A percentile compares a stretch with the other conserved stretches of the same genome.
These are phyloP conservation scores for Schizopygopsis pylzovi DNA, from an alignment of 2,797 vertebrate species.

Conservation along the genomic window DNA sequence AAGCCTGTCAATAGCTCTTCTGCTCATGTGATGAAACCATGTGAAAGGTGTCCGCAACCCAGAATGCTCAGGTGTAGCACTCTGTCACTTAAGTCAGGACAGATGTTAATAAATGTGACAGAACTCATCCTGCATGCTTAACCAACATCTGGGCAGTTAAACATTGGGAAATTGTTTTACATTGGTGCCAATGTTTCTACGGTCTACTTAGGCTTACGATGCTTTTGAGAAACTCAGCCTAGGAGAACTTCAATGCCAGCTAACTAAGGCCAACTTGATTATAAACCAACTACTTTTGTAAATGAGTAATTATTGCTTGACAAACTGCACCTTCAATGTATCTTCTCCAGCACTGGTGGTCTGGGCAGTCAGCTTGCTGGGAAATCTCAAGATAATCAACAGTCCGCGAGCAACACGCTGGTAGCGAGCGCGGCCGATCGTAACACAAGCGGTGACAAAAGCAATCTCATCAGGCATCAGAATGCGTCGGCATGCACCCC, in stretches of 20 bases:
- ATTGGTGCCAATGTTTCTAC: background rate
- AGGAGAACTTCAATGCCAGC: background rate
- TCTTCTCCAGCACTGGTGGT: background rate
- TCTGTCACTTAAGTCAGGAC: constrained; percentile 48
- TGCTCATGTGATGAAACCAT: constrained; percentile 57
- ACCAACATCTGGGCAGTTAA: background rate
- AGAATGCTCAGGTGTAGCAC: constrained; percentile 52
- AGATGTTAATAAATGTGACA: constrained; percentile 47
- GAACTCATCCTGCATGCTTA: background rate
- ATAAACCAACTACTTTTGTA: background rate
- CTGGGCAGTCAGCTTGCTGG: background rate
- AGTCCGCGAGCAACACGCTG: constrained; percentile 14
- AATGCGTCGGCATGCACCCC: constrained; percentile 56
- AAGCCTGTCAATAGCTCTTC: constrained; percentile 43
- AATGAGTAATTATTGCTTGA: background rate
- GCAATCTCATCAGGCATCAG: constrained; percentile 41
- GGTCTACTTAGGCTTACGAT: background rate
- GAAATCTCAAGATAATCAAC: constrained; percentile 20
- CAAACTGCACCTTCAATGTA: constrained; percentile 1
- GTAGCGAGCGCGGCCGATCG: constrained; percentile 18
- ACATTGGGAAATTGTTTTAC: background rate
- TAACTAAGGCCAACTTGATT: background rate
- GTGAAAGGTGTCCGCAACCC: constrained; percentile 48
- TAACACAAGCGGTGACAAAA: constrained; percentile 14
- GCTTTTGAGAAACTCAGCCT: background rate